Evolutionary conservation across 1,140 invertebrate genomes (phyloP).

Genomic region (Tetranychus urticae): DNA sequence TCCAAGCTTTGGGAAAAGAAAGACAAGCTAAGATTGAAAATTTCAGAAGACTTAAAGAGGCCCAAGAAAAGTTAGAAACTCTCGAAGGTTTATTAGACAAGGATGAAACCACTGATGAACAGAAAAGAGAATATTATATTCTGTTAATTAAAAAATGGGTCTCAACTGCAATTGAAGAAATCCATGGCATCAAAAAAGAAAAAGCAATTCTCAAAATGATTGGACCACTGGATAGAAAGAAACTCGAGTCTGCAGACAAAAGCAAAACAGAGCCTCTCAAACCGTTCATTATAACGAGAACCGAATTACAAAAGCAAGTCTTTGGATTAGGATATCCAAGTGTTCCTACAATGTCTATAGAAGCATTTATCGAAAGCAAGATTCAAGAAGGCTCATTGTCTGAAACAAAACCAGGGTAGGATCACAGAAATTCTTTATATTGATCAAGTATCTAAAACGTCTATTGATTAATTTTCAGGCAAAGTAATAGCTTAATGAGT

Average conservation of each 20-base stretch:
- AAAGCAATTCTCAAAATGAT: conserved; percentile 19
- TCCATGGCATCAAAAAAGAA: conserved; percentile 27
- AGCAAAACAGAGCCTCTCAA: conserved; percentile 31
- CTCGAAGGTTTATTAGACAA: conserved; percentile 25
- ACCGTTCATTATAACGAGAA: conserved; percentile 76
- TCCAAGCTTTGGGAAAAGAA: conserved; percentile 16
- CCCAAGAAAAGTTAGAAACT: conserved; percentile 38
- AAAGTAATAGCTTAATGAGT: conserved; percentile 9
- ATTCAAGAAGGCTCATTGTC: conserved; percentile 5
- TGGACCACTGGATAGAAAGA: conserved; percentile 17
- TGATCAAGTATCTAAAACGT: background rate
- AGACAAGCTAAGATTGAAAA: conserved; percentile 48
- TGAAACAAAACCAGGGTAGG: conserved; percentile 2
- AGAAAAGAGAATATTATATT: conserved; percentile 53
- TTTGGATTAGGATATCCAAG: conserved; percentile 84
- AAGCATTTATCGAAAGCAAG: conserved; percentile 82
- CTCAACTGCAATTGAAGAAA: conserved; percentile 46
- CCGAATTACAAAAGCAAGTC: conserved; percentile 68
- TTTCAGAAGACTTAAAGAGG: conserved; percentile 50
- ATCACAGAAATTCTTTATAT: background rate
- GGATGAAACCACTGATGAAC: conserved; percentile 39
- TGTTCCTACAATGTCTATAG: conserved; percentile 65
- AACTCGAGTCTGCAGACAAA: background rate
- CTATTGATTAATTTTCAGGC: background rate
- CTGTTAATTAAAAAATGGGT: conserved; percentile 49